phyloP scores from a whole-genome alignment of 2,113 vertebrate genomes.

The Rutilus rutilus region DNA sequence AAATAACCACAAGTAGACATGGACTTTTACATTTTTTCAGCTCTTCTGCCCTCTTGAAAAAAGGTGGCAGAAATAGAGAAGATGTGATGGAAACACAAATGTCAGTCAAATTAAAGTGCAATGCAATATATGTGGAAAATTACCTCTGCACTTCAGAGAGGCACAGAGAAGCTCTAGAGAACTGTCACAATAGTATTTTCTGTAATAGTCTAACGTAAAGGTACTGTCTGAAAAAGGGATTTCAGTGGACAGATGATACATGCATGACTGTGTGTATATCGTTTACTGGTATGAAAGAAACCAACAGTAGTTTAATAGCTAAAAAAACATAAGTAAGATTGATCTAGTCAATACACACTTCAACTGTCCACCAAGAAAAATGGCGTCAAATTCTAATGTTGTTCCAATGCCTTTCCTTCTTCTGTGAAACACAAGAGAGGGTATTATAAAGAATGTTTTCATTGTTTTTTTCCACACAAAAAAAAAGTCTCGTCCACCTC shows the following conservation, averaged over 20 bases:
- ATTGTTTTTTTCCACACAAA: background rate
- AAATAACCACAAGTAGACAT: background rate
- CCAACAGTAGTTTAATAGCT: background rate
- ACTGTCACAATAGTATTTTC: conserved; percentile 13
- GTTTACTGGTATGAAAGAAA: background rate
- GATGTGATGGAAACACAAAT: conserved; percentile 65
- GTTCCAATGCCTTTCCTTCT: background rate
- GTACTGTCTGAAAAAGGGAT: conserved; percentile 15
- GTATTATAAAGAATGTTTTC: background rate
- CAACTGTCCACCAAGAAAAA: background rate
- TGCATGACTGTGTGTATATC: background rate
- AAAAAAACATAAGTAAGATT: background rate
- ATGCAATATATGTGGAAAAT: conserved; percentile 60
- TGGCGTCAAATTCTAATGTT: background rate
- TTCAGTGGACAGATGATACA: background rate
- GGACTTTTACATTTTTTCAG: conserved; percentile 49
- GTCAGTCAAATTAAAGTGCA: conserved; percentile 63
- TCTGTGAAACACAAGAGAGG: background rate
- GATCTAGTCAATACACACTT: background rate
- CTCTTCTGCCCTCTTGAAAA: conserved; percentile 10
- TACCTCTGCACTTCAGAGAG: conserved; percentile 49
- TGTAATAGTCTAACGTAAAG: conserved; percentile 4
- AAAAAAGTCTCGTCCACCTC: background rate
- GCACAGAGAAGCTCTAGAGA: conserved; percentile 34
- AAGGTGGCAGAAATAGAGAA: background rate